phyloP scores from a whole-genome alignment of 2,797 vertebrate genomes.

The Odontamblyopus rebecca region DNA sequence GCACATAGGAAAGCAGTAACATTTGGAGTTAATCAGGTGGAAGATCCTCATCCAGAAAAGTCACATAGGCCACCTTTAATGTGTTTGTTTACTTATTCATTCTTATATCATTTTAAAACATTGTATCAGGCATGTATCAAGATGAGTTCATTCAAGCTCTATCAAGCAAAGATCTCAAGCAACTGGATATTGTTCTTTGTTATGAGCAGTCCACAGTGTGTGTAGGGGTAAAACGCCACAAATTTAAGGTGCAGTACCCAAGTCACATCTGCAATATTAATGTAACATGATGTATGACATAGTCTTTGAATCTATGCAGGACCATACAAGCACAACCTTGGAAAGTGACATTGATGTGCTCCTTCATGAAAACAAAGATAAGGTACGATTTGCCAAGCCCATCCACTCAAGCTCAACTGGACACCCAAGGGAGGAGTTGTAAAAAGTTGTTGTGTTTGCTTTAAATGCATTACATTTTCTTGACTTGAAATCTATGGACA shows the following conservation, averaged over 20 bases:
- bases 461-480: background rate
- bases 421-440: conserved; percentile 57
- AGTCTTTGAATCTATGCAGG: conserved; percentile 27
- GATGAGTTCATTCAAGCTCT: conserved; percentile 49
- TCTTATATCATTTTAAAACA: background rate
- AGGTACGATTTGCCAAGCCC: conserved; percentile 50
- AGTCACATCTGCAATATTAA: conserved; percentile 1
- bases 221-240: conserved; percentile 61
- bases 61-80: background rate
- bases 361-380: conserved; percentile 52
- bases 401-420: conserved; percentile 18
- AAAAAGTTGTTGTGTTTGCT: conserved; percentile 16
- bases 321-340: conserved; percentile 38
- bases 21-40: background rate
- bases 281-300: background rate
- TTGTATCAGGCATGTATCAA: conserved; percentile 48
- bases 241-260: conserved; percentile 35
- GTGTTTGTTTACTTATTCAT: conserved; percentile 9
- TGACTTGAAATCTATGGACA: background rate
- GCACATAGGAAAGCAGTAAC: too few species aligned
- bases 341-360: conserved; percentile 55
- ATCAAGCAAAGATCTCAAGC: conserved; percentile 40
- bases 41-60: background rate
- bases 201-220: conserved; percentile 66
- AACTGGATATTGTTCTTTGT: conserved; percentile 57